phyloP scores from a whole-genome alignment of 2,113 vertebrate genomes.

The Chionomys nivalis region DNA sequence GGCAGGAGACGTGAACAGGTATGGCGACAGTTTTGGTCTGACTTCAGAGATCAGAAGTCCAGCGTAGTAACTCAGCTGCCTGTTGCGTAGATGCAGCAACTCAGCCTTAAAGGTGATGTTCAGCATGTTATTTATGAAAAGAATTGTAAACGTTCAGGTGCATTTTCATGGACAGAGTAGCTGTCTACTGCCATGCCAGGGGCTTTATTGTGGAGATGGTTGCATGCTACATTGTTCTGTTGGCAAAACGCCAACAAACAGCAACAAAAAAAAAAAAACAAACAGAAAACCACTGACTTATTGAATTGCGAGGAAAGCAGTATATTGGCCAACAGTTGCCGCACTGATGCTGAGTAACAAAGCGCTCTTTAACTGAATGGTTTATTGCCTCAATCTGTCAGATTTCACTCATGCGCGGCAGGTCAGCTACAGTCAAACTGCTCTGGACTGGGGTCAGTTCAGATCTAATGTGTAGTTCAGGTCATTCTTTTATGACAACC shows the following conservation, averaged over 20 bases:
- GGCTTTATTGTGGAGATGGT: background rate
- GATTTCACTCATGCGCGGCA: background rate
- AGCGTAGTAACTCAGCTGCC: background rate
- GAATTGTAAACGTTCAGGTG: no score
- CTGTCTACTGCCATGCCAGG: fast-evolving
- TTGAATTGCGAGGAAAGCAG: background rate
- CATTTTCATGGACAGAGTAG: fast-evolving
- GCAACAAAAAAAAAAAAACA: background rate
- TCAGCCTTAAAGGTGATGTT: no score
- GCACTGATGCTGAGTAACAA: background rate
- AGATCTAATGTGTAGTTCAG: fast-evolving
- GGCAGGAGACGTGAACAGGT: fast-evolving
- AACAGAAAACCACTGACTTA: background rate
- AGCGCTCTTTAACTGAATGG: fast-evolving
- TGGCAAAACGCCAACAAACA: background rate
- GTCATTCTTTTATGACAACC: background rate
- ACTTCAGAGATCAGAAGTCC: background rate
- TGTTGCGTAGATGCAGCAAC: background rate
- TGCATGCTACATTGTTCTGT: background rate
- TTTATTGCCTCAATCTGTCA: background rate
- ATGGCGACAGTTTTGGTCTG: background rate
- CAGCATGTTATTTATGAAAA: fast-evolving
- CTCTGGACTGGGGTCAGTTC: background rate
- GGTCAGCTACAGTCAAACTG: background rate
- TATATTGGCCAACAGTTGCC: background rate